Evolutionary conservation across 1,140 invertebrate species (phyloP).

Genomic region (Micrasema minimum): DNA sequence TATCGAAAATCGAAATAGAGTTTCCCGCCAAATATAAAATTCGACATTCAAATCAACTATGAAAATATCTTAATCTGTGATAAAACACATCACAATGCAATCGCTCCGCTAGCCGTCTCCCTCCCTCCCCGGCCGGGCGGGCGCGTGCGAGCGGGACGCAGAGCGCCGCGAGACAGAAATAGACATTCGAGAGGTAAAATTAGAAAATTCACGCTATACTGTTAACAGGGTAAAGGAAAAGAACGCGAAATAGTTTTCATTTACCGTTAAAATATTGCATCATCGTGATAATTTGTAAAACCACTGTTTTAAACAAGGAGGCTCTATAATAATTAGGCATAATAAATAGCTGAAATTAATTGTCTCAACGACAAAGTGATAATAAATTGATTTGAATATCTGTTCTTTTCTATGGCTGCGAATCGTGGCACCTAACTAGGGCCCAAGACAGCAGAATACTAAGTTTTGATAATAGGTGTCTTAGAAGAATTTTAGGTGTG

Average conservation of each 20-base stretch:
- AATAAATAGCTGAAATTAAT: not conserved
- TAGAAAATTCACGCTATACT: slow-evolving; percentile 11
- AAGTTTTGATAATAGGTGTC: no score
- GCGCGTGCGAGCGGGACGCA: not conserved
- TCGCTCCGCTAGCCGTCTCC: not conserved
- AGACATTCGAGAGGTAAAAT: slow-evolving; percentile 9
- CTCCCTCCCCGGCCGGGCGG: not conserved
- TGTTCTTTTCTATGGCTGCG: no score
- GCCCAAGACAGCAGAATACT: no score
- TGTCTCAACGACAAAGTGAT: not conserved
- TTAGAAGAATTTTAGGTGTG: no score
- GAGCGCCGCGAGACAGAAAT: not conserved
- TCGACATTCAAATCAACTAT: no score
- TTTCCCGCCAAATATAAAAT: no score
- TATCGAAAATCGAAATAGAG: no score
- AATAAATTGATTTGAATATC: not conserved
- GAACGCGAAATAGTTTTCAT: not conserved
- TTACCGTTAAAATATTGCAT: not conserved
- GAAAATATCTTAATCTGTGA: slow-evolving; percentile 1
- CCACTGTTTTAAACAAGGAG: not conserved
- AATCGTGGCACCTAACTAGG: no score
- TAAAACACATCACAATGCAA: slow-evolving; percentile 10
- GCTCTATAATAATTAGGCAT: not conserved
- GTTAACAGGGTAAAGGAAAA: not conserved
- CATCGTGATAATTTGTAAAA: not conserved